Evolutionary conservation across 2,888 invertebrate genomes (phyloP), one percentile per base, ranked within the genome.

Genomic region (Dynastes maya): DNA sequence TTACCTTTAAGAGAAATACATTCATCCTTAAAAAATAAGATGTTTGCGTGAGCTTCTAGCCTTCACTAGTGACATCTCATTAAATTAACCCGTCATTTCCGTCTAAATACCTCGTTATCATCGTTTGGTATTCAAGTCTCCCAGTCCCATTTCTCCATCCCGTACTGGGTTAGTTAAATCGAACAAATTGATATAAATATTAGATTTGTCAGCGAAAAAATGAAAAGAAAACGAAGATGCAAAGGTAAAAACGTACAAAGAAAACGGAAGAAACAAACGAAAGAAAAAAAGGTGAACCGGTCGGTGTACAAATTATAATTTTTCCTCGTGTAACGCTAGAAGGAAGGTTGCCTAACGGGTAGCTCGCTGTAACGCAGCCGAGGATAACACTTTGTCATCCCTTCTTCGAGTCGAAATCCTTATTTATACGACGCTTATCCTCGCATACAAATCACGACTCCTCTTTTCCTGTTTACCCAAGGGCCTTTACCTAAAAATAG

Each of bases 371-470:
- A 82, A 79, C 78, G 77, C 83, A 74, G 84, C 45, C 78, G 78
- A 83, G 78, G 84, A 85, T 85, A 82, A 84, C 82, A 84, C 84
- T 85, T 83, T 83, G 85, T 84, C 85, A 85, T 84, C 83, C 81
- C 76, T 82, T 79, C 82, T 37, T 78, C 81, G 78, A 81, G 80
- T 82, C 79, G 81, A 85, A 85, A 85, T 85, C 85, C 84, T 85
- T 85, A 84, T 85, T 85, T 85, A 85, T 85, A 83, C 82, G 83
- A 45, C 84, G 81, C 80, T 83, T 82, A 84, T 83, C 83, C 82
- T 82, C 80, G 76, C 77, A 72, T 77, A 79, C 79, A 79, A 79
- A 79, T 79, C 79, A 79, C 77, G 72, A 22, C 58, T 72, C 58
- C 72, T 72, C 55, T 58, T 45, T 37, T 72, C 72, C 58, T 72